These are phyloP conservation scores for Betta splendens DNA, from an alignment of 2,797 vertebrate genomes.

Conservation along the genomic window DNA sequence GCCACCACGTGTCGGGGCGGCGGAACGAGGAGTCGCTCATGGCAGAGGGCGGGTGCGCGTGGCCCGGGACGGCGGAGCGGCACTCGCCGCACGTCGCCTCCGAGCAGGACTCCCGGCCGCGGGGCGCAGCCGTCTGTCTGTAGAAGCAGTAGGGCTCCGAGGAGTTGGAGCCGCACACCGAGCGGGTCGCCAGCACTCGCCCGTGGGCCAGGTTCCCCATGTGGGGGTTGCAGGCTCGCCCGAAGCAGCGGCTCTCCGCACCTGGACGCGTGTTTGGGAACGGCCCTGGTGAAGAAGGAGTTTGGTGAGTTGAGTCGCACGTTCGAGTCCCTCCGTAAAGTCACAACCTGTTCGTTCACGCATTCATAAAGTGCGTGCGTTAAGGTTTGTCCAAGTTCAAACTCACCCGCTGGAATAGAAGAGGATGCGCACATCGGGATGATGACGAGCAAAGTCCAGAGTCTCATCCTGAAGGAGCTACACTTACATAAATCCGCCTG, in stretches of 20 bases:
- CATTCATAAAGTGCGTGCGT: conserved; percentile 1
- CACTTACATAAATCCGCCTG: conserved; percentile 3
- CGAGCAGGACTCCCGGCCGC: conserved; percentile 47
- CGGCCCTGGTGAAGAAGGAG: conserved; percentile 17
- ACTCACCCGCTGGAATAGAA: conserved; percentile 67
- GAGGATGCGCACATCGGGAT: conserved; percentile 56
- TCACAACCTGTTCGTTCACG: background rate
- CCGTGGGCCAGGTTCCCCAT: conserved; percentile 93
- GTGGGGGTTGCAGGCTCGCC: conserved; percentile 89
- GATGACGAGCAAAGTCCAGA: conserved; percentile 59
- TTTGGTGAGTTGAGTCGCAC: background rate
- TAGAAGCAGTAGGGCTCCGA: conserved; percentile 85
- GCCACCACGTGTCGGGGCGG: conserved; percentile 93
- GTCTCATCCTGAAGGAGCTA: conserved; percentile 55
- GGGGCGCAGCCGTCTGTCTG: conserved; percentile 37
- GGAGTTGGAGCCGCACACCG: conserved; percentile 82
- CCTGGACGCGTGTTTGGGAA: conserved; percentile 11
- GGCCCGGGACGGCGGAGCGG: conserved; percentile 70
- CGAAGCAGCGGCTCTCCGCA: conserved; percentile 79
- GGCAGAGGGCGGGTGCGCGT: conserved; percentile 85
- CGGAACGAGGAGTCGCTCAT: conserved; percentile 95
- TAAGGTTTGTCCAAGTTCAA: conserved; percentile 6
- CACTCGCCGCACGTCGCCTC: conserved; percentile 82
- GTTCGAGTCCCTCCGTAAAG: too few species aligned
- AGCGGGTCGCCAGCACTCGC: conserved; percentile 82